Evolutionary conservation across 2,888 invertebrate species (phyloP).

Genomic region (Apantesis nais): DNA sequence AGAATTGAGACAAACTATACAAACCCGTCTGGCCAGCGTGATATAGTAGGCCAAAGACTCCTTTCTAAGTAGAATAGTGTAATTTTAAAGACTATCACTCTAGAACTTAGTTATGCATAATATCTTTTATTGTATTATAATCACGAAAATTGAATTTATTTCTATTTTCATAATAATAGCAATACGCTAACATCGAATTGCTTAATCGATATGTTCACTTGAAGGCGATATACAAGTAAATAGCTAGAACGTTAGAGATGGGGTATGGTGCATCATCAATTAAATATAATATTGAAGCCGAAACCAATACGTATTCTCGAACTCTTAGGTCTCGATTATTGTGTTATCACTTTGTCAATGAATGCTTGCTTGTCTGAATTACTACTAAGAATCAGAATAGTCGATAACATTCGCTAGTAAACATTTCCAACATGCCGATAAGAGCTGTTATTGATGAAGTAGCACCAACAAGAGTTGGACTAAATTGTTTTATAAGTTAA

Average conservation of each 20-base stretch:
- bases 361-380: neutral
- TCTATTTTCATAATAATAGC: constrained; percentile 18
- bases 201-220: constrained; percentile 25
- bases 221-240: constrained; percentile 35
- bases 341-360: neutral
- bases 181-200: constrained; percentile 29
- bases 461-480: neutral
- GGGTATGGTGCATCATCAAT: neutral
- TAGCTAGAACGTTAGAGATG: constrained; percentile 32
- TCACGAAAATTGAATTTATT: neutral
- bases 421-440: neutral
- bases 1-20: no score
- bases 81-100: no score
- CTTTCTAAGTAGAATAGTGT: no score
- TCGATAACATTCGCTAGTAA: neutral
- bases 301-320: neutral
- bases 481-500: neutral
- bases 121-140: no score
- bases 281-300: neutral
- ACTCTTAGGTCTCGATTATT: neutral
- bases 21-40: no score
- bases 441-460: neutral
- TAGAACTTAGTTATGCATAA: no score
- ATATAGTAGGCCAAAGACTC: no score
- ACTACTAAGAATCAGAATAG: neutral